Conservation (phyloP, 1,140 invertebrate genomes). For the Whitmania pigra region DNA sequence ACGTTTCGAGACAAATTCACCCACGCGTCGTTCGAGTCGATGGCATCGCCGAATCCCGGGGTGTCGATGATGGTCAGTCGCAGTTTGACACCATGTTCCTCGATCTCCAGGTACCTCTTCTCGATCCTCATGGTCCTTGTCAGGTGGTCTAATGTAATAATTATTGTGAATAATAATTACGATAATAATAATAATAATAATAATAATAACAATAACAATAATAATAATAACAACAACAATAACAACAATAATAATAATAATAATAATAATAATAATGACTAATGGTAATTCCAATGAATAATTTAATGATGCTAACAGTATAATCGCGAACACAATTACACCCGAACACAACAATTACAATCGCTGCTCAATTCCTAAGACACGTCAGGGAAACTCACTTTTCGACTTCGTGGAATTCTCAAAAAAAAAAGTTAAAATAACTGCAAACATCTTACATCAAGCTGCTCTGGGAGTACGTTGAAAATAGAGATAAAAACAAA, state of each 20-base stretch:
- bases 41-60: conserved; percentile 61
- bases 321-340: too few species aligned
- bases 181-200: neutral
- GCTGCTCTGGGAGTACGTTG: too few species aligned
- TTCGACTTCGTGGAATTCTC: too few species aligned
- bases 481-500: too few species aligned
- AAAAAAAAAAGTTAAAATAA: too few species aligned
- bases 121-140: conserved; percentile 36
- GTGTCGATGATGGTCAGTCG: conserved; percentile 80
- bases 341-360: too few species aligned
- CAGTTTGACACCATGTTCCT: conserved; percentile 50
- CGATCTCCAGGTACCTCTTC: conserved; percentile 41
- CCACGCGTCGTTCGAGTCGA: conserved; percentile 1
- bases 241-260: conserved; percentile 5
- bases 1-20: neutral
- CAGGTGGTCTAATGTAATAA: conserved; percentile 36
- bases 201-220: neutral
- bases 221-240: neutral
- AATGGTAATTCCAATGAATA: neutral
- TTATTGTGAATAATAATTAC: neutral
- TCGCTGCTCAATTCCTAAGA: too few species aligned
- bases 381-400: too few species aligned
- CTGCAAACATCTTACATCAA: too few species aligned
- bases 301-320: neutral
- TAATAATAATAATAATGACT: conserved; percentile 8